Evolutionary conservation across 2,113 vertebrate genomes (phyloP).

Genomic region (Sylvietta virens): DNA sequence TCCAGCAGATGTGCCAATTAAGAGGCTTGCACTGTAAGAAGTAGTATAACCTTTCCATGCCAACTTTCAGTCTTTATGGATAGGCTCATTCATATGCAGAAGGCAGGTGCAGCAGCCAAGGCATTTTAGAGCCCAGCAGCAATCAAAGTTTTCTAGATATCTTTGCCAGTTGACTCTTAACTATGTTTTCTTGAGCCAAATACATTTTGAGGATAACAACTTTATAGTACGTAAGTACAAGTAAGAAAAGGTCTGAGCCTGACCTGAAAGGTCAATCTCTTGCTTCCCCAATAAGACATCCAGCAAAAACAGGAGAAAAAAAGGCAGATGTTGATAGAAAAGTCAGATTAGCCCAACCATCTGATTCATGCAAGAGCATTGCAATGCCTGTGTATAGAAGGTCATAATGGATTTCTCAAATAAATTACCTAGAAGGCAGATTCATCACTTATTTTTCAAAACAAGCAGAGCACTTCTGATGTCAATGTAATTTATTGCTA

Average conservation of each 20-base stretch:
- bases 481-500: neutral
- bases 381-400: neutral
- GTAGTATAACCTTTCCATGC: constrained; percentile 3
- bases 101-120: constrained; percentile 27
- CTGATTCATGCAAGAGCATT: neutral
- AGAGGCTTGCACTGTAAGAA: neutral
- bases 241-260: neutral
- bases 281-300: neutral
- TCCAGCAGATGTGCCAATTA: constrained; percentile 51
- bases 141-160: neutral
- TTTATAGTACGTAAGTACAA: neutral
- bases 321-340: neutral
- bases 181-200: constrained; percentile 2
- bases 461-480: neutral
- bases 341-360: neutral
- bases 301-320: neutral
- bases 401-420: neutral
- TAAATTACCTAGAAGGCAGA: neutral
- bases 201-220: neutral
- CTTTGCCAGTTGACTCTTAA: constrained; percentile 34
- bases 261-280: neutral
- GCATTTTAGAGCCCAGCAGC: neutral
- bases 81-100: constrained; percentile 11
- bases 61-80: constrained; percentile 8
- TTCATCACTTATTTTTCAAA: neutral